Percentiles rank a stretch among this genome's conserved stretches.
phyloP scores from a whole-genome alignment of 2,797 vertebrate genomes.

The Xiphorhynchus erythropygius region DNA sequence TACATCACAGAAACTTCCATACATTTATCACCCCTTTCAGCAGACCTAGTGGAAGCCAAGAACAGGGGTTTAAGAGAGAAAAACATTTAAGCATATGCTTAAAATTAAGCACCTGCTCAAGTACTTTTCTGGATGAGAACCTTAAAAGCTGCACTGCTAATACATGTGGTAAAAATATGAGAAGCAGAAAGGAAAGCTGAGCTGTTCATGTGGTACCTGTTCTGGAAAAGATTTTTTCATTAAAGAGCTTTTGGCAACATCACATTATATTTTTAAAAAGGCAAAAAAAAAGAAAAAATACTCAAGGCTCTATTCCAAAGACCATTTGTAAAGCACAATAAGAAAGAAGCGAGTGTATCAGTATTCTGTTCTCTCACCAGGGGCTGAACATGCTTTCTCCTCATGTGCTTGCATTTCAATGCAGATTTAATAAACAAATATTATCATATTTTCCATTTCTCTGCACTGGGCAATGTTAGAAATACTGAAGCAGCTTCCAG shows the following conservation, averaged over 20 bases:
- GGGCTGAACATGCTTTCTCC: not conserved
- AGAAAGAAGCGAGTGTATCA: not conserved
- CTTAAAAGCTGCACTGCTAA: not conserved
- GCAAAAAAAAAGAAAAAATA: not conserved
- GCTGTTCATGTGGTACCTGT: not conserved
- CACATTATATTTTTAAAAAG: not conserved
- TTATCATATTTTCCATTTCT: slow-evolving; percentile 2
- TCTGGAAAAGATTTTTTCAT: slow-evolving; percentile 29
- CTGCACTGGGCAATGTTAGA: not conserved
- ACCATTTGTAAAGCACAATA: not conserved
- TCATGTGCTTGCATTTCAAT: not conserved
- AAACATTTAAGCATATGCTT: slow-evolving; percentile 43
- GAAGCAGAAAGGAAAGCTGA: not conserved
- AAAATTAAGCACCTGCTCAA: slow-evolving; percentile 61
- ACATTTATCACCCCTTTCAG: slow-evolving; percentile 59
- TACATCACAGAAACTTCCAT: slow-evolving; percentile 64
- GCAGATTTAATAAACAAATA: not conserved
- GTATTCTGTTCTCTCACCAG: not conserved
- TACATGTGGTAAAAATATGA: slow-evolving; percentile 25
- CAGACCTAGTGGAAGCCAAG: not conserved
- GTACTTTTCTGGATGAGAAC: slow-evolving; percentile 29
- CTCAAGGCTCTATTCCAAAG: not conserved
- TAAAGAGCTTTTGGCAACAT: not conserved
- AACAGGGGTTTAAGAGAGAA: slow-evolving; percentile 39
- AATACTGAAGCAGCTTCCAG: not conserved